Evolutionary conservation across 2,797 vertebrate genomes (phyloP).

Genomic region (Acipenser oxyrinchus): DNA sequence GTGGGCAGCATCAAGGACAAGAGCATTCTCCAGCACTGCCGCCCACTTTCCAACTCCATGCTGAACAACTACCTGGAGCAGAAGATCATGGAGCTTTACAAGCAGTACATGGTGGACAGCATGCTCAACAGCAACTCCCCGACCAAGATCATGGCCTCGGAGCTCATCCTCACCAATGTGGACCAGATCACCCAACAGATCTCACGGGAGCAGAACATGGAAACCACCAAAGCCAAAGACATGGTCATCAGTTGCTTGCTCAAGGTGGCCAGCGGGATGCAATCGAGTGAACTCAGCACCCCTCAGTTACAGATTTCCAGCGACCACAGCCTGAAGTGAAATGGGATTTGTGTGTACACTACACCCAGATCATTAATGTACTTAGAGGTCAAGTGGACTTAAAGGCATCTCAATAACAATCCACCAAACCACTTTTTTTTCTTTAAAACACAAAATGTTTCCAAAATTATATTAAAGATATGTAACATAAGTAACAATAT

Average conservation of each 20-base stretch:
- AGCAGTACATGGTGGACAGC: constrained; percentile 83
- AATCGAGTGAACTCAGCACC: constrained; percentile 86
- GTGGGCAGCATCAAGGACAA: constrained; percentile 63
- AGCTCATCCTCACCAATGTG: constrained; percentile 78
- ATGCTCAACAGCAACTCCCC: constrained; percentile 47
- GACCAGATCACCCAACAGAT: constrained; percentile 88
- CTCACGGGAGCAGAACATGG: constrained; percentile 81
- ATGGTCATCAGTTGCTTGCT: constrained; percentile 84
- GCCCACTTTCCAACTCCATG: constrained; percentile 81
- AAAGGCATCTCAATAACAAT: too few species aligned
- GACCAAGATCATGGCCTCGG: constrained; percentile 75
- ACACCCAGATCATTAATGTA: constrained; percentile 1
- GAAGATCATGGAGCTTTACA: constrained; percentile 85
- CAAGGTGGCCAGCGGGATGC: constrained; percentile 72
- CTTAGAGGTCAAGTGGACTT: too few species aligned
- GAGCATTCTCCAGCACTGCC: constrained; percentile 71
- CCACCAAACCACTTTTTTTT: too few species aligned
- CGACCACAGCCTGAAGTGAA: constrained; percentile 43
- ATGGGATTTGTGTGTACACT: constrained; percentile 20
- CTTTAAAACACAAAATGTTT: too few species aligned
- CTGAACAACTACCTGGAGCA: constrained; percentile 88
- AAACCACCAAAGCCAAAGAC: constrained; percentile 80
- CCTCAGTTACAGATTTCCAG: constrained; percentile 86
- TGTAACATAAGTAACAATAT: too few species aligned
- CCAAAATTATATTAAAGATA: too few species aligned